Evolutionary conservation across 92 coral and sea anemone genomes (phyloP).

Genomic region (Phenganax marumi): DNA sequence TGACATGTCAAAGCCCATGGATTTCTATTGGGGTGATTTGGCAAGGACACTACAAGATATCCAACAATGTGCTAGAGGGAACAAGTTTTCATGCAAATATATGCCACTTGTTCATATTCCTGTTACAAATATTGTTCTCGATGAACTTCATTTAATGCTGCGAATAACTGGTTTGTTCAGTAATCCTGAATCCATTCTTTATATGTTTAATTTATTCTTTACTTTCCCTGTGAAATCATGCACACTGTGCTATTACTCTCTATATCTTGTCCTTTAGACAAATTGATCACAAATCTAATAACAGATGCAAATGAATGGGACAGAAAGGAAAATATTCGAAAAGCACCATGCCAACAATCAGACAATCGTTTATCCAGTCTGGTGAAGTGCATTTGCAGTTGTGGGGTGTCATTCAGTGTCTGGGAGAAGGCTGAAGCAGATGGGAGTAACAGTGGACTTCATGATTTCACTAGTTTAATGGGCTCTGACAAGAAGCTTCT

Average conservation of each 20-base stretch:
- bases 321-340: conserved; percentile 1
- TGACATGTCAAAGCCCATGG: conserved; percentile 18
- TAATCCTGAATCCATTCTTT: no score
- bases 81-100: neutral
- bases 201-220: no score
- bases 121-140: conserved; percentile 2
- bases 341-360: neutral
- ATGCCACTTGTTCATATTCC: conserved; percentile 14
- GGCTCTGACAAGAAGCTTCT: conserved; percentile 12
- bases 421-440: conserved; percentile 38
- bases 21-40: conserved; percentile 18
- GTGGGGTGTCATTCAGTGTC: conserved; percentile 32
- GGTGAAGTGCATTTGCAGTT: conserved; percentile 19
- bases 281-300: neutral
- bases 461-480: conserved; percentile 35
- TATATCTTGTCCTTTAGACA: neutral
- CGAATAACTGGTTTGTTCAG: conserved; percentile 8
- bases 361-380: neutral
- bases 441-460: conserved; percentile 24
- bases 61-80: neutral
- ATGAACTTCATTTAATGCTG: neutral
- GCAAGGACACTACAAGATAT: neutral
- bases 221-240: no score
- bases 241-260: neutral
- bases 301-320: conserved; percentile 2